Conservation (phyloP, 2,888 invertebrate genomes). For the Cyclophora punctaria region DNA sequence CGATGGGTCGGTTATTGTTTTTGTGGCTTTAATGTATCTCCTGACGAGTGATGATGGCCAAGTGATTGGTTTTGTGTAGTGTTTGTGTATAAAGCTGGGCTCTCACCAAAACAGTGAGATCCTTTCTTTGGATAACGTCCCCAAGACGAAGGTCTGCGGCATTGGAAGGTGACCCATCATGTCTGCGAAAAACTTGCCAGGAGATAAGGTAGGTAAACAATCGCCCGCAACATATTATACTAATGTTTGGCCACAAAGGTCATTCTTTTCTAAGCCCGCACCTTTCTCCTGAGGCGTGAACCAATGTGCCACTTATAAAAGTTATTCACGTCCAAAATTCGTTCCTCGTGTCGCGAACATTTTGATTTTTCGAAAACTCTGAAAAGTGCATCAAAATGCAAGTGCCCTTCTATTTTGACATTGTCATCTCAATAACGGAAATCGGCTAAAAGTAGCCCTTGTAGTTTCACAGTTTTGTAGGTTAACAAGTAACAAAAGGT, state of each 20-base stretch:
- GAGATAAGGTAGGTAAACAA: constrained; percentile 82
- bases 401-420: no score
- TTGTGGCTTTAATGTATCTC: constrained; percentile 69
- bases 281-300: constrained; percentile 55
- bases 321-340: constrained; percentile 1
- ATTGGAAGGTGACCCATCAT: constrained; percentile 73
- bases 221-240: constrained; percentile 16
- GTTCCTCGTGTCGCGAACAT: no score
- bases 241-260: constrained; percentile 40
- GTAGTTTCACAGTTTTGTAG: no score
- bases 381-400: no score
- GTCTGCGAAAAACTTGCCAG: constrained; percentile 87
- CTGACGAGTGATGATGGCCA: constrained; percentile 70
- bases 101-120: constrained; percentile 67
- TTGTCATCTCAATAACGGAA: no score
- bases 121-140: constrained; percentile 72
- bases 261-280: constrained; percentile 48
- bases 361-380: no score
- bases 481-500: no score
- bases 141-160: constrained; percentile 60
- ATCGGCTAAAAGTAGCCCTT: no score
- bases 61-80: constrained; percentile 71
- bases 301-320: constrained; percentile 14
- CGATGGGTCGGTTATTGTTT: constrained; percentile 70
- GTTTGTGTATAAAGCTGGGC: constrained; percentile 73